Percentiles rank a stretch among this genome's conserved stretches.
These are phyloP conservation scores for Carabus problematicus DNA, from an alignment of 2,888 invertebrate genomes.

Conservation along the genomic window DNA sequence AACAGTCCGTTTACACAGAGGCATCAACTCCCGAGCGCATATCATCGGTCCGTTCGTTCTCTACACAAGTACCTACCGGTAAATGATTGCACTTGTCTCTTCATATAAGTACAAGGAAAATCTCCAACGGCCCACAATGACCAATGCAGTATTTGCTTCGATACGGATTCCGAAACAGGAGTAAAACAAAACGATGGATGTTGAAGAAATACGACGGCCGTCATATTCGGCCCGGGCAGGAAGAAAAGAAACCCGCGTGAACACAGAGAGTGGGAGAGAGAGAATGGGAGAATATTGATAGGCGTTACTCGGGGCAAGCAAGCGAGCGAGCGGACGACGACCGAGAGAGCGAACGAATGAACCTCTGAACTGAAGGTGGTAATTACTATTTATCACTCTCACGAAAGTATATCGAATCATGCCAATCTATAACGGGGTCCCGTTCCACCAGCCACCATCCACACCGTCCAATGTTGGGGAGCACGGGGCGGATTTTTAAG, in stretches of 20 bases:
- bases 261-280: slow-evolving; percentile 13
- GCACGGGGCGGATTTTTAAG: slow-evolving; percentile 56
- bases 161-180: too few relatives aligned
- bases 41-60: too few relatives aligned
- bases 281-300: slow-evolving; percentile 8
- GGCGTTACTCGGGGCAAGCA: not conserved
- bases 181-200: slow-evolving; percentile 6
- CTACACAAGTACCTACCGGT: too few relatives aligned
- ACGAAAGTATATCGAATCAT: slow-evolving; percentile 46
- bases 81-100: too few relatives aligned
- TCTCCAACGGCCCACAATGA: too few relatives aligned
- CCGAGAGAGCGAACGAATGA: slow-evolving; percentile 21
- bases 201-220: slow-evolving; percentile 39
- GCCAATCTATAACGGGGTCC: slow-evolving; percentile 50
- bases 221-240: slow-evolving; percentile 38
- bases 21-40: slow-evolving; percentile 45
- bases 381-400: slow-evolving; percentile 50
- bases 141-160: too few relatives aligned
- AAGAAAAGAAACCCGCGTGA: slow-evolving; percentile 10
- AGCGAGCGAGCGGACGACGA: slow-evolving; percentile 12
- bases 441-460: slow-evolving; percentile 1
- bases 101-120: too few relatives aligned
- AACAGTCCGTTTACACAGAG: slow-evolving; percentile 60
- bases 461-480: slow-evolving; percentile 5
- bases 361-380: slow-evolving; percentile 41